Conservation (phyloP, 2,888 invertebrate species). For the Gryllus longicercus region DNA sequence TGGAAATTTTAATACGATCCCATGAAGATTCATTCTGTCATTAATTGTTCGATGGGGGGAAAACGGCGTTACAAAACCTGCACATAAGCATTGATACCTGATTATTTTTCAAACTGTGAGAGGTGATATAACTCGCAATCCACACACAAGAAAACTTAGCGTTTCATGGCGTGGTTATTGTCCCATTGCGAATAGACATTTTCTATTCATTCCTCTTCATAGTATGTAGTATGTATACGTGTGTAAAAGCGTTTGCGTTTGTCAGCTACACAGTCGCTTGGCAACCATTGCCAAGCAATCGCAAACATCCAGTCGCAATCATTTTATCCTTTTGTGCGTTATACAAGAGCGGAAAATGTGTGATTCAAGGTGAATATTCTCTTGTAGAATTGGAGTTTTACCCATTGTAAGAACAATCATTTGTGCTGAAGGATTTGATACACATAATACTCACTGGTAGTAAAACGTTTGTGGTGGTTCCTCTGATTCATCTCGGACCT, state of each 20-base stretch:
- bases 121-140: too few species aligned
- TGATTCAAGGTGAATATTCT: neutral
- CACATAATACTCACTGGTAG: neutral
- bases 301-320: slow-evolving; percentile 17
- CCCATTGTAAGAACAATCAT: neutral
- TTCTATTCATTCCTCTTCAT: too few species aligned
- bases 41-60: too few species aligned
- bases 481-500: slow-evolving; percentile 9
- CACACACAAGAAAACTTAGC: too few species aligned
- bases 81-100: too few species aligned
- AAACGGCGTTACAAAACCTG: too few species aligned
- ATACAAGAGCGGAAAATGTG: neutral
- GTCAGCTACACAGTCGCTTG: neutral
- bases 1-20: too few species aligned
- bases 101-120: too few species aligned
- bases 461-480: slow-evolving; percentile 5
- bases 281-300: neutral
- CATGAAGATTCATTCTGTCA: too few species aligned
- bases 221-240: too few species aligned
- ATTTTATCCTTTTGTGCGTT: neutral
- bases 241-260: neutral
- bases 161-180: too few species aligned
- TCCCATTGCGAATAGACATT: too few species aligned
- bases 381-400: neutral
- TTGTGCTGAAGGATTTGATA: neutral